A percentile compares a stretch with the other conserved stretches of the same genome.
phyloP scores from a whole-genome alignment of 2,888 invertebrate genomes.

The Eulithis testata region DNA sequence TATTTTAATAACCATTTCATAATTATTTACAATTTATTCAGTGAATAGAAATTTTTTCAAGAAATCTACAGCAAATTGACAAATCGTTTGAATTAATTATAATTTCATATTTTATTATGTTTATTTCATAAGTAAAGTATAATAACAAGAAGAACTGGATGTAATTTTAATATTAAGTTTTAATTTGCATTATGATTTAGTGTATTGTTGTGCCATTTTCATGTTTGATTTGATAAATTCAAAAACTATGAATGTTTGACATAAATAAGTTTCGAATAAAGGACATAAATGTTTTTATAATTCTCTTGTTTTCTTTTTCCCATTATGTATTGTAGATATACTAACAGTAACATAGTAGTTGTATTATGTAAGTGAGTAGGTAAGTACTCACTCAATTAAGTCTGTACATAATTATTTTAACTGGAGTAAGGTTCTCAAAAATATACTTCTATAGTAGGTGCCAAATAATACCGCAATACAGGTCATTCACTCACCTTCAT shows the following conservation, averaged over 20 bases:
- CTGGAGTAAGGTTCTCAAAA: too few species aligned
- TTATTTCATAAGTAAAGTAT: background rate
- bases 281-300: constrained; percentile 15
- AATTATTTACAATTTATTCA: too few species aligned
- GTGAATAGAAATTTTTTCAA: background rate
- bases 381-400: too few species aligned
- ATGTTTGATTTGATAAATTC: background rate
- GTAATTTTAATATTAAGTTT: constrained; percentile 8
- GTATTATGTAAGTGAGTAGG: too few species aligned
- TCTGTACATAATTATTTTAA: too few species aligned
- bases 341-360: too few species aligned
- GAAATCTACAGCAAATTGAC: background rate
- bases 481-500: too few species aligned
- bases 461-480: too few species aligned
- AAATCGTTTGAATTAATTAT: constrained; percentile 11
- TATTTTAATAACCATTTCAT: too few species aligned
- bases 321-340: too few species aligned
- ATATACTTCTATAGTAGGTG: too few species aligned
- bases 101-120: background rate
- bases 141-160: constrained; percentile 10
- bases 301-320: constrained; percentile 7
- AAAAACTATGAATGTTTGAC: constrained; percentile 17
- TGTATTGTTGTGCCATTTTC: constrained; percentile 17
- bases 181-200: constrained; percentile 14
- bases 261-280: constrained; percentile 10